Conservation (phyloP, 2,888 invertebrate genomes). For the Arctia plantaginis region DNA sequence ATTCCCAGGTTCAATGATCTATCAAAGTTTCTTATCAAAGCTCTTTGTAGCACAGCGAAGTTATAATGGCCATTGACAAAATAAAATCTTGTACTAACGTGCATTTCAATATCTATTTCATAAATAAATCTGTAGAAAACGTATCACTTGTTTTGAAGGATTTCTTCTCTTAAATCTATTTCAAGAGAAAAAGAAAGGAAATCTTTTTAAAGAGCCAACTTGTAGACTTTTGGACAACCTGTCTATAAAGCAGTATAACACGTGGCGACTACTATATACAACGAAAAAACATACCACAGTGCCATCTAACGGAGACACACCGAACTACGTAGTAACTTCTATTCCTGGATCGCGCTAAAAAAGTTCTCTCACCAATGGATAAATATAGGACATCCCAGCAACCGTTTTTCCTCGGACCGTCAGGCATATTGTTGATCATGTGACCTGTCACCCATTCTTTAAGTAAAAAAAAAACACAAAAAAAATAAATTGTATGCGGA, state of each 20-base stretch:
- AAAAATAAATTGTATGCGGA: conserved; percentile 4
- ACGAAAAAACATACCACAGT: neutral
- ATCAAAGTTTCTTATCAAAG: neutral
- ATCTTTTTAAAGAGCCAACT: neutral
- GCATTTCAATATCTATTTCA: no score
- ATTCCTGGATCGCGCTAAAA: neutral
- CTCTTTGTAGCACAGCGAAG: neutral
- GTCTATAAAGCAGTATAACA: neutral
- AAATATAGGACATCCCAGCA: no score
- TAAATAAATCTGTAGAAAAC: no score
- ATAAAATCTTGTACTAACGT: neutral
- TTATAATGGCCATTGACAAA: neutral
- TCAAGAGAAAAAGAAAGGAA: no score
- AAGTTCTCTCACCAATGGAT: neutral
- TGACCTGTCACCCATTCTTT: neutral
- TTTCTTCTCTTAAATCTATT: neutral
- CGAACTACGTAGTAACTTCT: neutral
- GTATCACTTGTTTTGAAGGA: no score
- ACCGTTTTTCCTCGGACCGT: no score
- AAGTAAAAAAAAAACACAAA: no score
- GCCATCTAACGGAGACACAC: neutral
- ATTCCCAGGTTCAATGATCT: neutral
- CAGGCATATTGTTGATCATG: neutral
- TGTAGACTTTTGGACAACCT: neutral
- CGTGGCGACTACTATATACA: neutral